Conservation (phyloP, 2,797 vertebrate species). For the Arrhamphus sclerolepis region DNA sequence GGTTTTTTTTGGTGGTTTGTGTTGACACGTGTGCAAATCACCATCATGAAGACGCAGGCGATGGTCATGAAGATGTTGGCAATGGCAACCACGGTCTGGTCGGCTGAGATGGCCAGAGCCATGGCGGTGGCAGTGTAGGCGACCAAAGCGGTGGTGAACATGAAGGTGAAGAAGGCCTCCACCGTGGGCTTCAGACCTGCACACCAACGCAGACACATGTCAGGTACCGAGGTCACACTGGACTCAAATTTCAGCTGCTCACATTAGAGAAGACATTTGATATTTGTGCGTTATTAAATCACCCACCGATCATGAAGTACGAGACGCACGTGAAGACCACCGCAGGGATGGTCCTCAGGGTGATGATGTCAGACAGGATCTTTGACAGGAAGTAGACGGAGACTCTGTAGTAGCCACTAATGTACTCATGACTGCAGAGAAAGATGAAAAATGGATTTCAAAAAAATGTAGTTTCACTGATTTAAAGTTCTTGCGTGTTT, state of each 20-base stretch:
- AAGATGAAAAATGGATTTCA: background rate
- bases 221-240: background rate
- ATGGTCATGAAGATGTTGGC: slow-evolving; percentile 90
- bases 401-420: slow-evolving; percentile 93
- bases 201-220: background rate
- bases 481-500: background rate
- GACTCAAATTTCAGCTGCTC: too few species aligned
- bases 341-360: slow-evolving; percentile 86
- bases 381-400: slow-evolving; percentile 92
- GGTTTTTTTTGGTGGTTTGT: background rate
- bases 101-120: slow-evolving; percentile 89
- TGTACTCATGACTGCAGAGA: slow-evolving; percentile 89
- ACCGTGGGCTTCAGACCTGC: slow-evolving; percentile 83
- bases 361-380: slow-evolving; percentile 88
- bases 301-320: slow-evolving; percentile 89
- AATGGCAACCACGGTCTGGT: slow-evolving; percentile 86
- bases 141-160: slow-evolving; percentile 84
- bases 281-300: too few species aligned
- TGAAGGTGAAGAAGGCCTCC: slow-evolving; percentile 86
- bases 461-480: background rate
- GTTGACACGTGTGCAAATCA: slow-evolving; percentile 42
- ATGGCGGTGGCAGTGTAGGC: slow-evolving; percentile 87
- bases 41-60: slow-evolving; percentile 91
- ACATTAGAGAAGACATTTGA: too few species aligned
- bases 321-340: slow-evolving; percentile 86